Conservation (phyloP, 2,113 vertebrate genomes). For the Ochotona curzoniae region DNA sequence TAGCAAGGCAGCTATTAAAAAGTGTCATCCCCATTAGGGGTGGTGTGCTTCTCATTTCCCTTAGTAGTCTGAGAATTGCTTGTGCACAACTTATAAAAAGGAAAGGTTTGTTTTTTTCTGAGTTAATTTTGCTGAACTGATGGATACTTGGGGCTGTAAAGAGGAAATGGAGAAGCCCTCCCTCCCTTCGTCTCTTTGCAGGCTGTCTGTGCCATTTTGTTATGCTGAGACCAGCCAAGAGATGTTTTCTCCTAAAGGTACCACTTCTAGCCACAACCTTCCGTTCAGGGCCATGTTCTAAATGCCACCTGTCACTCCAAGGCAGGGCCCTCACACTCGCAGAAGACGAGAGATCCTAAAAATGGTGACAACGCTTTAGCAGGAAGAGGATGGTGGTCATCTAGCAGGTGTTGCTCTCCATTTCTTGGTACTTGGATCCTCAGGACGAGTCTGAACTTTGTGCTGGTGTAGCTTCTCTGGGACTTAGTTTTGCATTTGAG, state of each 20-base stretch:
- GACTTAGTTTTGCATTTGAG: neutral
- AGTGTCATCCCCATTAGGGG: neutral
- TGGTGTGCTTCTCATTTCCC: neutral
- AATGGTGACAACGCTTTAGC: neutral
- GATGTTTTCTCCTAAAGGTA: neutral
- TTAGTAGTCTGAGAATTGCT: slow-evolving; percentile 1
- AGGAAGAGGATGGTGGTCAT: neutral
- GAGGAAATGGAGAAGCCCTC: neutral
- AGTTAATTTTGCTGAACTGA: slow-evolving; percentile 50
- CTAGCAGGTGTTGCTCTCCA: neutral
- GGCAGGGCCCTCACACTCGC: neutral
- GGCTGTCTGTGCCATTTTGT: neutral
- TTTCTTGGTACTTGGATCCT: neutral
- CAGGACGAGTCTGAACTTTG: neutral
- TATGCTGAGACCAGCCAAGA: neutral
- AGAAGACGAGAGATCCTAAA: neutral
- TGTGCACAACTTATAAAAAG: slow-evolving; percentile 12
- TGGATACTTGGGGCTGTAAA: neutral
- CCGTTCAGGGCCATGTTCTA: neutral
- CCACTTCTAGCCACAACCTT: neutral
- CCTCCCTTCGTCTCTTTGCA: neutral
- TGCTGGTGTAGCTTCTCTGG: neutral
- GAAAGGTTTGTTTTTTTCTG: neutral
- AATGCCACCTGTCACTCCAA: neutral
- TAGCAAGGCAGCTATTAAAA: neutral